A percentile compares a stretch with the other conserved stretches of the same genome.
phyloP scores from a whole-genome alignment of 2,888 invertebrate species.

The Agrenia bidenticulata region DNA sequence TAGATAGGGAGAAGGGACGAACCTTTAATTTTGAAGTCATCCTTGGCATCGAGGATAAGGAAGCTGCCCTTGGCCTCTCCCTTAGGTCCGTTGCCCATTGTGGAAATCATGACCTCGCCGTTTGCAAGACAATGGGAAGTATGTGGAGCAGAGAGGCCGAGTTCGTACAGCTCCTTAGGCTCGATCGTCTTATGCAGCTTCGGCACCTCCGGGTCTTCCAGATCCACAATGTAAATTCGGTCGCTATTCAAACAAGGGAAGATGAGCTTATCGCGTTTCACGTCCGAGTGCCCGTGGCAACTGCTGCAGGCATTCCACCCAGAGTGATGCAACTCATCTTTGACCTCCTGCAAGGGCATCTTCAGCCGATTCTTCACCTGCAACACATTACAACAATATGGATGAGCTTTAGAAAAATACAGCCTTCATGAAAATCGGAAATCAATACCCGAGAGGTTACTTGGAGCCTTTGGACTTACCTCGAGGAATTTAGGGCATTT shows the following conservation, averaged over 20 bases:
- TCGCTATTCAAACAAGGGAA: constrained; percentile 79
- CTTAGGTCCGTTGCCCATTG: constrained; percentile 79
- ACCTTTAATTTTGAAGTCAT: constrained; percentile 71
- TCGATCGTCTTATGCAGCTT: constrained; percentile 77
- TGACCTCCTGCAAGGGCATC: constrained; percentile 67
- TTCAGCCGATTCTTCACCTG: constrained; percentile 84
- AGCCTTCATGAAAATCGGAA: neutral
- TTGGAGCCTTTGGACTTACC: too few species aligned
- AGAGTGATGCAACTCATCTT: constrained; percentile 89
- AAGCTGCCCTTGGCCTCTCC: constrained; percentile 85
- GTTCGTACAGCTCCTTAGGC: constrained; percentile 71
- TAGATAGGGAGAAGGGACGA: constrained; percentile 44
- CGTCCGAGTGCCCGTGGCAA: constrained; percentile 63
- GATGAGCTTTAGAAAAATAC: neutral
- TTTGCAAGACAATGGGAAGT: constrained; percentile 90
- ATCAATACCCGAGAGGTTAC: too few species aligned
- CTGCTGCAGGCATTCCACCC: constrained; percentile 98
- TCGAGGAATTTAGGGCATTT: constrained; percentile 78
- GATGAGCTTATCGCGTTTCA: constrained; percentile 71
- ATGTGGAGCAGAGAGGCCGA: constrained; percentile 75
- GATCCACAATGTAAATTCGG: constrained; percentile 81
- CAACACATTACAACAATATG: too few species aligned
- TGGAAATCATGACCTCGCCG: constrained; percentile 93
- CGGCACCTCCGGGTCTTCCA: constrained; percentile 71
- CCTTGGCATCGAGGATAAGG: constrained; percentile 78